These are phyloP conservation scores for Acinonyx jubatus DNA, from an alignment of 2,113 vertebrate genomes.

Conservation along the genomic window DNA sequence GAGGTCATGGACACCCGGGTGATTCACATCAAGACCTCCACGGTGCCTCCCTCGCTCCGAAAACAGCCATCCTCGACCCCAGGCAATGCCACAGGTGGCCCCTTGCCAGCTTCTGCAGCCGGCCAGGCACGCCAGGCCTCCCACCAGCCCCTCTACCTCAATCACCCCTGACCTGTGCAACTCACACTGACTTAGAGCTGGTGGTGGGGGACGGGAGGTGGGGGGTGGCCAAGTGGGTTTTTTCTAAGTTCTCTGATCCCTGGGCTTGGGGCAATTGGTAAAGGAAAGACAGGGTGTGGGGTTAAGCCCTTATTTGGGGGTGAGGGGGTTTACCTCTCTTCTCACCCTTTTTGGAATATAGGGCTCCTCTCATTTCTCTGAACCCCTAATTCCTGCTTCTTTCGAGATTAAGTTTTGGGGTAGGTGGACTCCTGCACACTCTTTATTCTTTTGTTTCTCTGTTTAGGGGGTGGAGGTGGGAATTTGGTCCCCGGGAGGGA, in stretches of 20 bases:
- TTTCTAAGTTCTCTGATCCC: not conserved
- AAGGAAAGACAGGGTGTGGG: not conserved
- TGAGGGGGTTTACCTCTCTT: not conserved
- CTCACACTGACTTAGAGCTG: constrained; percentile 16
- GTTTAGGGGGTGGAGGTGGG: not conserved
- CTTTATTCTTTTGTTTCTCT: not conserved
- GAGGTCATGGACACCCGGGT: constrained; percentile 96
- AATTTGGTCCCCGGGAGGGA: constrained; percentile 65
- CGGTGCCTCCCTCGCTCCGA: constrained; percentile 91
- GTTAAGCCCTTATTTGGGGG: constrained; percentile 32
- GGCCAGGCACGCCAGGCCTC: constrained; percentile 48
- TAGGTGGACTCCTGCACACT: not conserved
- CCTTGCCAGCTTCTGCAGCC: constrained; percentile 77
- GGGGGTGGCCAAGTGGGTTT: not conserved
- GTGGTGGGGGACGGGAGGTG: not conserved
- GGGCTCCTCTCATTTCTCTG: not conserved
- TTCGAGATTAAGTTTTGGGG: not conserved
- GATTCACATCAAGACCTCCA: constrained; percentile 94
- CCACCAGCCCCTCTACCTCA: constrained; percentile 76
- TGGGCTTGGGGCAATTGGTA: not conserved
- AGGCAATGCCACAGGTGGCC: constrained; percentile 86
- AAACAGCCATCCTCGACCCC: constrained; percentile 71
- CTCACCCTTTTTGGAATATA: not conserved
- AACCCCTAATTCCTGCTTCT: not conserved
- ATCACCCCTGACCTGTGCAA: constrained; percentile 63